Base-by-base conservation (phyloP, 2,888 invertebrate species). In the Harpalus rubripes region DNA sequence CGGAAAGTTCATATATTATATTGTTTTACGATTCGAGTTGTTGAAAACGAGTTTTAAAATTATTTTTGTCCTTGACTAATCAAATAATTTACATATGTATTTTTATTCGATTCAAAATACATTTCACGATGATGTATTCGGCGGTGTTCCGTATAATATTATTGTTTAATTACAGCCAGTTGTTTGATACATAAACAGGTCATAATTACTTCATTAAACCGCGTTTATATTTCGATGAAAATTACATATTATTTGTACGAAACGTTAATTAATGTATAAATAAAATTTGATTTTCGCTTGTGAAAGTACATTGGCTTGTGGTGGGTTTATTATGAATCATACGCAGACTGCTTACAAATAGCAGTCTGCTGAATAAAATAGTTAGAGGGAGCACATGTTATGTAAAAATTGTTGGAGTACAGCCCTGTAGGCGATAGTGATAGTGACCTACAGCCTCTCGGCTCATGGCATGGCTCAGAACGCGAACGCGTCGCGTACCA, bases 41-140 rank as follows among this genome's bases (percentile, higher is more conserved):
- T 41, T 74, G 44, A 74, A 74, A 74, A 74, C 72, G 18, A 74
- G 72, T 74, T 74, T 74, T 74, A 44, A 74, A 44, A 74, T 74
- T 74, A 44, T 41, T 74, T 44, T 74, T 44, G 44, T n/a, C 72
- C 72, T 74, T 74, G 72, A 12, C 22, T 18, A 44, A 44, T 74
- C 72, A 74, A 44, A 44, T 74, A 16, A 74, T 74, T 74, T 74
- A 74, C 72, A 74, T 74, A 74, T 12, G 8, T 74, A 74, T 74
- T 74, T 44, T 44, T 74, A 74, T 74, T 74, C n/a, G 26, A 63
- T 63, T 59, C 59, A 59, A 59, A 56, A 59, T 16, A 59, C 59
- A 16, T 8, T 68, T 68, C 39, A 26, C 12, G 44, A 52, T 8
- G 12, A 6, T 12, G 44, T 52, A 52, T 52, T 52, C 44, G 6